Evolutionary conservation across 37 sponge, comb jelly and placozoan species (phyloP).

Genomic region (Beroe ovata): DNA sequence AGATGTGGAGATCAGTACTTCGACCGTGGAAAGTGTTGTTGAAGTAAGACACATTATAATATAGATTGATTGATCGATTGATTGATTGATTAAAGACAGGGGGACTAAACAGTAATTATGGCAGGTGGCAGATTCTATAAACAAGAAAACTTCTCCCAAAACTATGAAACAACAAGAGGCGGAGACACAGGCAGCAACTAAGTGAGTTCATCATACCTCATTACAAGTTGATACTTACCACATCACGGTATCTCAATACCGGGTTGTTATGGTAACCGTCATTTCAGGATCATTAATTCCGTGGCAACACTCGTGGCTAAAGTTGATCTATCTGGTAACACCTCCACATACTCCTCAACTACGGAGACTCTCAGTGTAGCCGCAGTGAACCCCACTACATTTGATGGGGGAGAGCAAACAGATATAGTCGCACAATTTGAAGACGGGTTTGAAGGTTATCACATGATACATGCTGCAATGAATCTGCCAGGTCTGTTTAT

Average conservation of each 20-base stretch:
- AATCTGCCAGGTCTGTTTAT: no score
- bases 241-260: no score
- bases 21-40: neutral
- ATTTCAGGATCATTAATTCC: constrained; percentile 6
- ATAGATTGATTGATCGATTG: no score
- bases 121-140: constrained; percentile 39
- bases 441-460: no score
- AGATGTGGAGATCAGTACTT: constrained; percentile 21
- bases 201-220: no score
- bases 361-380: constrained; percentile 9
- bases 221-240: no score
- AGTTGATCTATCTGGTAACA: neutral
- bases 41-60: constrained; percentile 34
- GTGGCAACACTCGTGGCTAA: neutral
- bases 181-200: constrained; percentile 30
- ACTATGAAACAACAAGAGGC: neutral
- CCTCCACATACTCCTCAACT: neutral
- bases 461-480: no score
- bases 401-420: neutral
- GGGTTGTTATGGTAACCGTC: no score
- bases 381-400: constrained; percentile 21
- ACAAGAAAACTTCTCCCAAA: neutral
- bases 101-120: no score
- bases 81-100: no score
- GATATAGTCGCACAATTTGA: neutral